Percentiles rank a stretch among this genome's conserved stretches.
Conservation (phyloP, 2,888 invertebrate genomes). For the Schizaphis graminum region DNA sequence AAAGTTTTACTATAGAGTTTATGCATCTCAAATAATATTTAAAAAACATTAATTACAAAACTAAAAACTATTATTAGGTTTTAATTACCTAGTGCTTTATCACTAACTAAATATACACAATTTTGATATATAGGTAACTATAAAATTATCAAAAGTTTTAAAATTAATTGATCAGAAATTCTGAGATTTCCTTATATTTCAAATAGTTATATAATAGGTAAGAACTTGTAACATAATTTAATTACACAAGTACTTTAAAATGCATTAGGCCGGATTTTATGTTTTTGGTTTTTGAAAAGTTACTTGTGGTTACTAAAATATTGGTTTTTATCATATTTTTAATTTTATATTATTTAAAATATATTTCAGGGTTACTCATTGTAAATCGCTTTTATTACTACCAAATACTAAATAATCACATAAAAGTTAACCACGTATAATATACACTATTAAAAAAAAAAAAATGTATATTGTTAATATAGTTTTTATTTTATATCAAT, state of each 20-base stretch:
- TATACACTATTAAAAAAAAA: background rate
- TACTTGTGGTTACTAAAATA: background rate
- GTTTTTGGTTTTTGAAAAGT: background rate
- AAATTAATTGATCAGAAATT: background rate
- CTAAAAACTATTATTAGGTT: background rate
- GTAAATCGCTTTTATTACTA: background rate
- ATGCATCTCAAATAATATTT: background rate
- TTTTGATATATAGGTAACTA: background rate
- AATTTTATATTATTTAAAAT: background rate
- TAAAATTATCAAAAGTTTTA: background rate
- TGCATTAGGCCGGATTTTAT: background rate
- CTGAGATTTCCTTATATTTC: background rate
- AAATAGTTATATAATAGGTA: background rate
- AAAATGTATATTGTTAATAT: background rate
- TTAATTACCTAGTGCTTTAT: background rate
- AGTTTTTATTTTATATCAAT: background rate
- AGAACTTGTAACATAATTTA: background rate
- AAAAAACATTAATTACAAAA: background rate
- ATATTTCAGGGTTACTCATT: background rate
- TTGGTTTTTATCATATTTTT: too few relatives aligned
- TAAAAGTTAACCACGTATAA: background rate
- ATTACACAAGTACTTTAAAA: background rate
- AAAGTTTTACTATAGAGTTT: background rate
- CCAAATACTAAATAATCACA: background rate
- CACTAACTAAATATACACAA: background rate